Evolutionary conservation across 1,140 invertebrate species (phyloP).

Genomic region (Nasonia giraulti): DNA sequence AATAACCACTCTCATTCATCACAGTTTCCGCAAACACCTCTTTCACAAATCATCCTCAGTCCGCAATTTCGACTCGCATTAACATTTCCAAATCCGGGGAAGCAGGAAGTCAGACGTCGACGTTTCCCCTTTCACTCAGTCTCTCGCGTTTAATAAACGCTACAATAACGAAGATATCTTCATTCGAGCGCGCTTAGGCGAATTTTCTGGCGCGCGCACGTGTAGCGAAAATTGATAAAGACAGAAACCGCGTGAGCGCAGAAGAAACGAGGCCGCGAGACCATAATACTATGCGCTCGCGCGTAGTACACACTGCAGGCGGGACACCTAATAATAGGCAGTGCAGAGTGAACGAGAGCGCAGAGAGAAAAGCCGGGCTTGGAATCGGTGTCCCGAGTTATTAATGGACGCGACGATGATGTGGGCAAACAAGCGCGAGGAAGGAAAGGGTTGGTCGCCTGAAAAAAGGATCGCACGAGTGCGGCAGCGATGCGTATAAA

Average conservation of each 20-base stretch:
- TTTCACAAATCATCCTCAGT: too few species aligned
- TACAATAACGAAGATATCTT: background rate
- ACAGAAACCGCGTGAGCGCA: background rate
- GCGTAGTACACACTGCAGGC: background rate
- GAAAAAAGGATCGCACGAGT: background rate
- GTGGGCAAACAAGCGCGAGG: background rate
- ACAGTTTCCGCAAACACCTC: too few species aligned
- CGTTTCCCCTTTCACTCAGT: too few species aligned
- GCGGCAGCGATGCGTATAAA: background rate
- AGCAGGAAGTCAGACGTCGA: too few species aligned
- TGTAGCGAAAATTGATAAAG: constrained; percentile 13
- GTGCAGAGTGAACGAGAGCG: background rate
- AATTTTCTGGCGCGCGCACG: background rate
- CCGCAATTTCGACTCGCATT: too few species aligned
- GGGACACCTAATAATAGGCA: constrained; percentile 7
- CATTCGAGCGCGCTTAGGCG: background rate
- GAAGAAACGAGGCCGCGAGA: background rate
- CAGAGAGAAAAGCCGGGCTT: background rate
- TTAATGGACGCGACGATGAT: background rate
- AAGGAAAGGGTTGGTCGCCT: background rate
- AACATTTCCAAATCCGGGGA: too few species aligned
- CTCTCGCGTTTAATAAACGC: too few species aligned
- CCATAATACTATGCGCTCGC: background rate
- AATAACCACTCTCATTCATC: too few species aligned
- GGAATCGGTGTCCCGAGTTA: background rate